phyloP scores from a whole-genome alignment of 2,888 invertebrate species.

The Ormyrus nitidulus region DNA sequence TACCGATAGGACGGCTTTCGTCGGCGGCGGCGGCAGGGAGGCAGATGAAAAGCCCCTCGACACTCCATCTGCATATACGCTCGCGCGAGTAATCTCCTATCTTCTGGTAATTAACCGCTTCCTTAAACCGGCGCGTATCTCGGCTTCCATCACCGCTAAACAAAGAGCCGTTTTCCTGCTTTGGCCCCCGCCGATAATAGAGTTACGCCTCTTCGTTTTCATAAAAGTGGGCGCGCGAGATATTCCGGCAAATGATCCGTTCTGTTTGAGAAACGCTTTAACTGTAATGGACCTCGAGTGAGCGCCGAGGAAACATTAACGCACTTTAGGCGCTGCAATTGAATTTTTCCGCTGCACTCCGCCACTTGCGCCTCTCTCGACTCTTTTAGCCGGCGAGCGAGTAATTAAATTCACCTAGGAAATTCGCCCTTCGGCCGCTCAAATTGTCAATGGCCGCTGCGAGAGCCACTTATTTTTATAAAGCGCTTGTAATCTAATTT shows the following conservation, averaged over 20 bases:
- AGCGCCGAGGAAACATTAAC: slow-evolving; percentile 27
- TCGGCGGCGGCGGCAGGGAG: neutral
- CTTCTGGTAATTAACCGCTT: slow-evolving; percentile 72
- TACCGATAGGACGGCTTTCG: slow-evolving; percentile 27
- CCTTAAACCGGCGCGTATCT: slow-evolving; percentile 70
- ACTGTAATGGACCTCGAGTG: slow-evolving; percentile 45
- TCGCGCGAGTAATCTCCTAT: slow-evolving; percentile 55
- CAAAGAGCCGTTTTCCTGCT: slow-evolving; percentile 61
- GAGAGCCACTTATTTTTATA: too few species aligned
- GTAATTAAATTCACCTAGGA: slow-evolving; percentile 16
- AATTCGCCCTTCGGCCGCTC: neutral
- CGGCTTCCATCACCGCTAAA: slow-evolving; percentile 64
- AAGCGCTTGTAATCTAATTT: neutral
- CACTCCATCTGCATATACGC: too few species aligned
- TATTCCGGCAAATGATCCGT: slow-evolving; percentile 56
- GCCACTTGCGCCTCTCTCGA: neutral
- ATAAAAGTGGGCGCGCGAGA: slow-evolving; percentile 41
- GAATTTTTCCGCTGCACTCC: slow-evolving; percentile 40
- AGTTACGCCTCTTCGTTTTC: slow-evolving; percentile 55
- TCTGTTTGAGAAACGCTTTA: slow-evolving; percentile 58
- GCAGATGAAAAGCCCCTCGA: neutral
- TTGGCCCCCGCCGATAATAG: slow-evolving; percentile 13
- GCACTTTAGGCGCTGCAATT: slow-evolving; percentile 24
- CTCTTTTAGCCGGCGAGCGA: too few species aligned
- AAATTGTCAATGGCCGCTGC: too few species aligned